A percentile compares a stretch with the other conserved stretches of the same genome.
Evolutionary conservation across 2,113 vertebrate species (phyloP).

Genomic region (Stictonetta naevosa): DNA sequence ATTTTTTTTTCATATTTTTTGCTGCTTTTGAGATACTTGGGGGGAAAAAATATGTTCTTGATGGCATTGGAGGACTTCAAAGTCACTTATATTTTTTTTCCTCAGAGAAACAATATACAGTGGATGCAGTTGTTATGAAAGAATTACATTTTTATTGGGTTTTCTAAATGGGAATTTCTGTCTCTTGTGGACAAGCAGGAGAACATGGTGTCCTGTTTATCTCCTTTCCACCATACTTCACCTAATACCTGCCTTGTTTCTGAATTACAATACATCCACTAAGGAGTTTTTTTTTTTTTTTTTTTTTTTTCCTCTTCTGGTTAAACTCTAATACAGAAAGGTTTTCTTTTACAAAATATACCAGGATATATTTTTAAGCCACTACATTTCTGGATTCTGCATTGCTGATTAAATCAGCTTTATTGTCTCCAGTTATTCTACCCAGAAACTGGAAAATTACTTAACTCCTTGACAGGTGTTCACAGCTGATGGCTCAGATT

Average conservation of each 20-base stretch:
- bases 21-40: constrained; percentile 41
- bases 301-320: neutral
- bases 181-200: constrained; percentile 27
- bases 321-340: neutral
- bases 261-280: neutral
- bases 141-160: neutral
- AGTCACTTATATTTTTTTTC: neutral
- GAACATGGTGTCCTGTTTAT: constrained; percentile 10
- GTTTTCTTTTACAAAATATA: neutral
- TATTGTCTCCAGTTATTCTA: neutral
- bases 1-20: constrained; percentile 17
- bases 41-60: neutral
- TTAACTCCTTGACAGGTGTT: constrained; percentile 16
- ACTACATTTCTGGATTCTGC: neutral
- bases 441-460: constrained; percentile 12
- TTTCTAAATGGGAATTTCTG: neutral
- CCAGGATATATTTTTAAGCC: neutral
- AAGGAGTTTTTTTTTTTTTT: neutral
- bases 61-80: constrained; percentile 37
- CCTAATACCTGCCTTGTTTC: neutral
- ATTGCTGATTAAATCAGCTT: neutral
- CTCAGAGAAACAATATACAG: neutral
- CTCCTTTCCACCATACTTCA: constrained; percentile 13
- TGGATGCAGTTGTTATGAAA: neutral
- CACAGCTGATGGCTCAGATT: constrained; percentile 1